These are phyloP conservation scores for Megaceryle torquata DNA, from an alignment of 2,113 vertebrate genomes.

Conservation along the genomic window DNA sequence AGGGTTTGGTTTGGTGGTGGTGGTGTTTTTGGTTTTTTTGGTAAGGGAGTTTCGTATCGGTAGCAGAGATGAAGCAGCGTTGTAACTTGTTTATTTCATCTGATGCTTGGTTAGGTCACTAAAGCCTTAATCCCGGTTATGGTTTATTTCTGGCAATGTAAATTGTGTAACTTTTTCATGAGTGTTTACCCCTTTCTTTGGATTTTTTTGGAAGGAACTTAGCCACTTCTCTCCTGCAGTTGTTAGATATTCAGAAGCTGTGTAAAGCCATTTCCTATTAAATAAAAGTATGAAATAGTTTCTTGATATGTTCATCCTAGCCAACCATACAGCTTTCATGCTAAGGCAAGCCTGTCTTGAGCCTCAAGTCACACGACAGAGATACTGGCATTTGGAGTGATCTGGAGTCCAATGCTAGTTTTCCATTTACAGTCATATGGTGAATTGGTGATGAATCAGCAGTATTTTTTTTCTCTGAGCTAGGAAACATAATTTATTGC, in stretches of 20 bases:
- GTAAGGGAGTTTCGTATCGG: not conserved
- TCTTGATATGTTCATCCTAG: not conserved
- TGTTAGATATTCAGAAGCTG: not conserved
- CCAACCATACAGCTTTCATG: not conserved
- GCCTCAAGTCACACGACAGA: not conserved
- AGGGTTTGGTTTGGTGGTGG: not conserved
- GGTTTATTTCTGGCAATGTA: not conserved
- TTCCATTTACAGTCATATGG: not conserved
- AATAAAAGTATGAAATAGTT: not conserved
- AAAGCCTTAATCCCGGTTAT: not conserved
- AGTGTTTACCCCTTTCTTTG: not conserved
- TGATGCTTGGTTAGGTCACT: not conserved
- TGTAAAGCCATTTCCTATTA: not conserved
- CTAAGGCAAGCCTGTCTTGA: not conserved
- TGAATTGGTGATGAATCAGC: not conserved
- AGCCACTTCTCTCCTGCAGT: not conserved
- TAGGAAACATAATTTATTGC: constrained; percentile 10
- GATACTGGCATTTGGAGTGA: not conserved
- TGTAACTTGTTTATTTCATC: not conserved
- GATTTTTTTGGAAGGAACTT: not conserved
- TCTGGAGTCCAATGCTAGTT: not conserved
- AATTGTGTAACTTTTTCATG: not conserved
- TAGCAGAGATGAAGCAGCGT: not conserved
- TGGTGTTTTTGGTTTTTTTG: not conserved
- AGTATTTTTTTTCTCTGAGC: constrained; percentile 12